Evolutionary conservation across 1,140 invertebrate species (phyloP).

Genomic region (Nasonia vitripennis): DNA sequence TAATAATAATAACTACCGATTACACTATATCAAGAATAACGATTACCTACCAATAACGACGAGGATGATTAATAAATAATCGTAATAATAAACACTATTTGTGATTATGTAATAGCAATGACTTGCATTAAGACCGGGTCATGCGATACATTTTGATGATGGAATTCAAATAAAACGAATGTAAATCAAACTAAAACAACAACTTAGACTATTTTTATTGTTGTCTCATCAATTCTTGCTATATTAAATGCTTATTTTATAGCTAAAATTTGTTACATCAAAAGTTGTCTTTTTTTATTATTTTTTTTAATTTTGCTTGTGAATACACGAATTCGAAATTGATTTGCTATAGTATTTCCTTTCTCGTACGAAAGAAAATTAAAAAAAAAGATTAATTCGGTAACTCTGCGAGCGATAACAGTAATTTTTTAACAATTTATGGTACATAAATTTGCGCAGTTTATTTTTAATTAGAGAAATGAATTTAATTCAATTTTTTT

Average conservation of each 20-base stretch:
- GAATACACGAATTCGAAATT: conserved; percentile 35
- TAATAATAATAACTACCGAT: conserved; percentile 64
- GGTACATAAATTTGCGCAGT: conserved; percentile 23
- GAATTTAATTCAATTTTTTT: conserved; percentile 37
- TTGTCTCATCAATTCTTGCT: conserved; percentile 61
- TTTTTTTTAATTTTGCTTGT: conserved; percentile 52
- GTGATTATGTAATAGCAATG: conserved; percentile 74
- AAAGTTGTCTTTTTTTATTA: conserved; percentile 53
- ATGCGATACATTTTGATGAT: conserved; percentile 74
- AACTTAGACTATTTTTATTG: conserved; percentile 73
- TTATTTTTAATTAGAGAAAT: conserved; percentile 37
- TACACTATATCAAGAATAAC: conserved; percentile 57
- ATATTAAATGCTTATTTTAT: conserved; percentile 52
- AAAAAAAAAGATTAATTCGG: conserved; percentile 41
- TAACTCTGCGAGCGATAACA: conserved; percentile 40
- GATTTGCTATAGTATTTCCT: conserved; percentile 44
- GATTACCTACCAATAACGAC: conserved; percentile 58
- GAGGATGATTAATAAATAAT: conserved; percentile 72
- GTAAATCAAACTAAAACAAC: conserved; percentile 74
- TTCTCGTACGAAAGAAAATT: conserved; percentile 42
- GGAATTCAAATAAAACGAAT: conserved; percentile 76
- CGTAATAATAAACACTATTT: conserved; percentile 70
- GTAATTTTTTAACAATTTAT: conserved; percentile 16
- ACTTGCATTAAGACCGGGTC: conserved; percentile 73
- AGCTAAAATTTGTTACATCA: conserved; percentile 53